phyloP scores from a whole-genome alignment of 2,113 vertebrate genomes.

The Anthoscopus minutus region DNA sequence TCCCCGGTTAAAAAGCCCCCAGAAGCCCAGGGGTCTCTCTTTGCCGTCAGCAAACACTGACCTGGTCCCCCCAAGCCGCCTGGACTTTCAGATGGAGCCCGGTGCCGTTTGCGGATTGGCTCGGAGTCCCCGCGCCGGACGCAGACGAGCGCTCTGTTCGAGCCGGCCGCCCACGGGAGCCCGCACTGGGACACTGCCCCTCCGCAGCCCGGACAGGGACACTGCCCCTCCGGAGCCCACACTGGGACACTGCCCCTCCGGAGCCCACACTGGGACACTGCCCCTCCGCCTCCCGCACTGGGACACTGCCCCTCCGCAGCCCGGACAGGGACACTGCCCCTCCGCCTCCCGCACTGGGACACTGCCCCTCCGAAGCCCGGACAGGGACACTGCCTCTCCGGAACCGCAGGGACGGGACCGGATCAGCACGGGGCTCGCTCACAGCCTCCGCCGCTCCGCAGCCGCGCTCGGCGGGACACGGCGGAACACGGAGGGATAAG shows the following conservation, averaged over 20 bases:
- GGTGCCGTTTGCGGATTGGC: accelerated
- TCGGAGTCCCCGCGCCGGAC: accelerated
- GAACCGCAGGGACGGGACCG: too few species aligned
- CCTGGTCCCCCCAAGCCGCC: accelerated
- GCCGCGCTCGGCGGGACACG: background rate
- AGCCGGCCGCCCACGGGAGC: accelerated
- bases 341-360: too few species aligned
- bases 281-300: too few species aligned
- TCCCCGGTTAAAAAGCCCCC: accelerated
- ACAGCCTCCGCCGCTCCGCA: accelerated
- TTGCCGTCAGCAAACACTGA: too few species aligned
- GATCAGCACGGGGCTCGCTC: accelerated
- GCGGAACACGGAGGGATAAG: background rate
- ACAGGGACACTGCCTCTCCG: too few species aligned
- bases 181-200: accelerated
- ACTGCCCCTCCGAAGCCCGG: too few species aligned
- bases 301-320: too few species aligned
- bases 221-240: too few species aligned
- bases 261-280: too few species aligned
- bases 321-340: too few species aligned
- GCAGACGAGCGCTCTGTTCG: accelerated
- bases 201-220: too few species aligned
- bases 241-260: too few species aligned
- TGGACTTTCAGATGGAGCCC: accelerated
- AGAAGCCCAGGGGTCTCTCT: background rate